Percentiles rank a stretch among this genome's conserved stretches.
These are phyloP conservation scores for Quadroppia sp. DNA, from an alignment of 2,888 invertebrate species.

Conservation along the genomic window DNA sequence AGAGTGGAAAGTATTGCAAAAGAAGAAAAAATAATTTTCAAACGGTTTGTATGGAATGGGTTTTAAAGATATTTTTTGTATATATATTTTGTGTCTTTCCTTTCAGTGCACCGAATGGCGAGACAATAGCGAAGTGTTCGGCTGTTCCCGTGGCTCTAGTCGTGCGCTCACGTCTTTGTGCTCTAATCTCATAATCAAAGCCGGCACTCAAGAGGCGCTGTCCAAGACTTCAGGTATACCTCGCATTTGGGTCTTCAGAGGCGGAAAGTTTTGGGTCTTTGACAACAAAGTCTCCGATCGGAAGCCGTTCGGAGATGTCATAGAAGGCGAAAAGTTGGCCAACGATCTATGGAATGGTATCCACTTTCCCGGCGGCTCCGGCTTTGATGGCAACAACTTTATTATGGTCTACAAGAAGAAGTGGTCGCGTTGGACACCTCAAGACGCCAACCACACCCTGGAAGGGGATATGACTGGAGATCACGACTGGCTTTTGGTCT, in stretches of 20 bases:
- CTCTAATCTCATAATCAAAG: conserved; percentile 2
- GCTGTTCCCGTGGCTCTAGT: not conserved
- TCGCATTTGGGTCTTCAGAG: conserved; percentile 8
- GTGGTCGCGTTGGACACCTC: not conserved
- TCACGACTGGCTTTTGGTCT: not conserved
- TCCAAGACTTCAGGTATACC: not conserved
- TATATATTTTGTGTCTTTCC: not conserved
- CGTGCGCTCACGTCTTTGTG: not conserved
- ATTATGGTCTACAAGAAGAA: conserved; percentile 17
- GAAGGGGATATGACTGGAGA: not conserved
- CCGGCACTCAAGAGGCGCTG: not conserved
- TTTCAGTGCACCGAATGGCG: conserved; percentile 13
- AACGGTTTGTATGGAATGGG: not conserved
- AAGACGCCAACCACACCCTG: not conserved
- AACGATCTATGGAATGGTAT: not conserved
- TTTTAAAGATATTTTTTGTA: not conserved
- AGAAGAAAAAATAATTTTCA: not conserved
- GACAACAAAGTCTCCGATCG: not conserved
- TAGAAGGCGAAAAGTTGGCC: not conserved
- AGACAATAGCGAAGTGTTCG: not conserved
- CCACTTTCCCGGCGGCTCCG: conserved; percentile 9
- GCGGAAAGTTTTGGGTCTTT: conserved; percentile 22
- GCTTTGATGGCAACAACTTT: not conserved
- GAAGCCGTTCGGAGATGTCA: not conserved
- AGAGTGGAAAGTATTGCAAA: conserved; percentile 3